These are phyloP conservation scores for Burhinus oedicnemus DNA, from an alignment of 2,113 vertebrate species.

Conservation along the genomic window DNA sequence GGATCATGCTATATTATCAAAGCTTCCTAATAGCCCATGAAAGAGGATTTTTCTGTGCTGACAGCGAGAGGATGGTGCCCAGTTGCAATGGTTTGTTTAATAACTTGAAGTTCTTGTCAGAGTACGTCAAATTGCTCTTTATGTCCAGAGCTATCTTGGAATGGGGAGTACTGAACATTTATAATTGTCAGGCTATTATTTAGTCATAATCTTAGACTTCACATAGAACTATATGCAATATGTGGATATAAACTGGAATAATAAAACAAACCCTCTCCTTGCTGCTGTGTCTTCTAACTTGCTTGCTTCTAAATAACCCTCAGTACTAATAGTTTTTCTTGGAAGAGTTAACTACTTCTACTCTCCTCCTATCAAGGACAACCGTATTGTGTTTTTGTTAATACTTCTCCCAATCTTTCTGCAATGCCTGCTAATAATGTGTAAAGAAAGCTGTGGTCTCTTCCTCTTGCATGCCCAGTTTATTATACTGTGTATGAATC, in stretches of 20 bases:
- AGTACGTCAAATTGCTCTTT: background rate
- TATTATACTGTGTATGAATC: background rate
- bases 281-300: background rate
- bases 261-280: background rate
- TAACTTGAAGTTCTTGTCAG: background rate
- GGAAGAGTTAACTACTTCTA: background rate
- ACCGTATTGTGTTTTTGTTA: background rate
- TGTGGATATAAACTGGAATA: background rate
- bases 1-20: background rate
- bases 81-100: background rate
- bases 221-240: background rate
- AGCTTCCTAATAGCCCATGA: background rate
- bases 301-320: background rate
- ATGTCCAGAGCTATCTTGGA: background rate
- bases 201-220: background rate
- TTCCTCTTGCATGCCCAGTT: background rate
- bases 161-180: background rate
- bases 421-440: background rate
- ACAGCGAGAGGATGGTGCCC: background rate
- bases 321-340: background rate
- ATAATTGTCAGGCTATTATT: background rate
- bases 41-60: background rate
- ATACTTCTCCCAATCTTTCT: background rate
- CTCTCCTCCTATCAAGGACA: accelerated
- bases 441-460: background rate